Evolutionary conservation across 2,888 invertebrate genomes (phyloP).

Genomic region (Leptarthrus brevirostris): DNA sequence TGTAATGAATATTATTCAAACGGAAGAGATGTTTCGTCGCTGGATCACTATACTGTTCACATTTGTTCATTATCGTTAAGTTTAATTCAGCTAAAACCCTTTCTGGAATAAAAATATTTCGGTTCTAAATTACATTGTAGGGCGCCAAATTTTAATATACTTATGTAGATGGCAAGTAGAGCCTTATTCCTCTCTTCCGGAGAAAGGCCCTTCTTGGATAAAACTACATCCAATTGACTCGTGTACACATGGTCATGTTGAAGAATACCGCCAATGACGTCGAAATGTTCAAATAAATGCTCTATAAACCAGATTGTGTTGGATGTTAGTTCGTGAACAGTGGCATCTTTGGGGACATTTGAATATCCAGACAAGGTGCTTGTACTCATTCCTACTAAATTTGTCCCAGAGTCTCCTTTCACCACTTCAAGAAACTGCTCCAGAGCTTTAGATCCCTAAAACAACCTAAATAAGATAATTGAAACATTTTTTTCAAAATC

Average conservation of each 20-base stretch:
- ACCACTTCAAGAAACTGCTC: slow-evolving; percentile 95
- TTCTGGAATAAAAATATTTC: slow-evolving; percentile 69
- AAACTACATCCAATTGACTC: slow-evolving; percentile 69
- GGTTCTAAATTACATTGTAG: not conserved
- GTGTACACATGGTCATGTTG: slow-evolving; percentile 72
- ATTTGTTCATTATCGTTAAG: slow-evolving; percentile 88
- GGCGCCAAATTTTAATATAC: slow-evolving; percentile 68
- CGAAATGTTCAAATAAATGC: slow-evolving; percentile 82
- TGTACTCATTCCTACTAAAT: slow-evolving; percentile 71
- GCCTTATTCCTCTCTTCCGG: slow-evolving; percentile 72
- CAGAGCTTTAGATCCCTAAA: slow-evolving; percentile 86
- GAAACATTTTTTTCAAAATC: not conserved
- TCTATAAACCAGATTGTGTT: slow-evolving; percentile 94
- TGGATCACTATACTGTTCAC: slow-evolving; percentile 89
- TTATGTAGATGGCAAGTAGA: slow-evolving; percentile 83
- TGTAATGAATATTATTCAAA: slow-evolving; percentile 94
- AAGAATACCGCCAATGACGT: slow-evolving; percentile 77
- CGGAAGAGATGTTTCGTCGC: slow-evolving; percentile 90
- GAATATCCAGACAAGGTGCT: slow-evolving; percentile 60
- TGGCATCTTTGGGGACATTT: slow-evolving; percentile 88
- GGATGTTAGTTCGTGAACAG: slow-evolving; percentile 95
- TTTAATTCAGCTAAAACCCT: slow-evolving; percentile 92
- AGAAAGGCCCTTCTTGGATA: slow-evolving; percentile 67
- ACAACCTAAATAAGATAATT: slow-evolving; percentile 51
- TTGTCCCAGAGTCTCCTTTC: slow-evolving; percentile 78